Evolutionary conservation across 2,888 invertebrate genomes (phyloP), one percentile per base, ranked within the genome.

Genomic region (Tricholauxania praeusta): DNA sequence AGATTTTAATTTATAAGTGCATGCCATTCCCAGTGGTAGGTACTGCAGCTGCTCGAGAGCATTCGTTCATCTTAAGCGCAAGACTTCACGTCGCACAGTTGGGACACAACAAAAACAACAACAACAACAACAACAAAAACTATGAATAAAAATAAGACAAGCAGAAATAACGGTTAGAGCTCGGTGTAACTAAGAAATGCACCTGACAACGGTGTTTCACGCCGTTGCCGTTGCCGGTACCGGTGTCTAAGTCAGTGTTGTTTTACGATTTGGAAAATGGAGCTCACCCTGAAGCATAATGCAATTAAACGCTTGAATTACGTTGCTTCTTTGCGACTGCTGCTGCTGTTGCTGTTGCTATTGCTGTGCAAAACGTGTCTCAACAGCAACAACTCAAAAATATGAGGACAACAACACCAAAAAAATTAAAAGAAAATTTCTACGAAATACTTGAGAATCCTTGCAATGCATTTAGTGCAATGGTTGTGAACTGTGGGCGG

Each of bases 291-390:
- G 28, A 51, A 65, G 52, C 51, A 22, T 51, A 48, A 51, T 65
- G 65, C 65, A 52, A 65, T 64, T 64, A 64, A 64, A 51, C 22
- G 48, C 49, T 48, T 19, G 51, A 64, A 63, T 63, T 48, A n/a
- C 19, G 49, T 39, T 14, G 47, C n/a, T 12, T 47, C 62, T 63
- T 62, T n/a, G n/a, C n/a, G n/a, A 47, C 47, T 62, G 47, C n/a
- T 63, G 57, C 8, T 55, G 22, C 28, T 55, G 55, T 14, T 55
- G 39, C 39, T 39, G 39, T 10, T 39, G 39, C 10, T 39, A 10
- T 10, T 39, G 39, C 10, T 39, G 39, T 39, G 39, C 39, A 39
- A 39, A 39, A 39, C 39, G 39, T 39, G 57, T 57, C 8, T 7
- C 62, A 48, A 63, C n/a, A 47, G 39, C 39, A 39, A 39, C 39